Conservation (phyloP, 2,113 vertebrate genomes). For the Corythaeola cristata region DNA sequence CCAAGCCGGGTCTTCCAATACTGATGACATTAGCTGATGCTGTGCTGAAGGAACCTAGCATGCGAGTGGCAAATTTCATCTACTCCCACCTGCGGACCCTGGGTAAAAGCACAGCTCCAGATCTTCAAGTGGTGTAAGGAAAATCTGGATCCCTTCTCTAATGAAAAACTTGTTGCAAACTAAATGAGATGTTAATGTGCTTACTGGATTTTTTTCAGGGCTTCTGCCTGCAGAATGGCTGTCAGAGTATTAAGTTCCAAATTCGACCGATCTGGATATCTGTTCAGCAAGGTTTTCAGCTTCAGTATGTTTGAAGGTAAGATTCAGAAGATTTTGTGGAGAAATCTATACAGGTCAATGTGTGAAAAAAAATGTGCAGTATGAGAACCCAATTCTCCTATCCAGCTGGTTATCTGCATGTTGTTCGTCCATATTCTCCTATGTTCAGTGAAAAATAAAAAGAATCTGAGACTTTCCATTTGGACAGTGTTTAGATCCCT, state of each 20-base stretch:
- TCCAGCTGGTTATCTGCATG: neutral
- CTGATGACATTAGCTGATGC: conserved; percentile 48
- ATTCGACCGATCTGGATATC: conserved; percentile 29
- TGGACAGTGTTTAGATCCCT: neutral
- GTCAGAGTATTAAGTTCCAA: conserved; percentile 35
- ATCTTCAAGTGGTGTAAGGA: conserved; percentile 67
- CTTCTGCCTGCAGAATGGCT: conserved; percentile 66
- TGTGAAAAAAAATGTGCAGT: neutral
- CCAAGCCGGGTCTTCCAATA: conserved; percentile 54
- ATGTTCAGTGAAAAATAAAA: neutral
- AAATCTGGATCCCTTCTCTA: neutral
- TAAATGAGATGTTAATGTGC: neutral
- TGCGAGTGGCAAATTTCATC: conserved; percentile 66
- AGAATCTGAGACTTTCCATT: neutral
- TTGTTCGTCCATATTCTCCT: neutral
- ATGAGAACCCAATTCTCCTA: neutral
- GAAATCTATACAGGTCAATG: neutral
- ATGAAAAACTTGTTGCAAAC: neutral
- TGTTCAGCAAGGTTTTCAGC: conserved; percentile 43
- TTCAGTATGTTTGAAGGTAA: conserved; percentile 62
- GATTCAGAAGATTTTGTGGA: neutral
- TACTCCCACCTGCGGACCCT: conserved; percentile 61
- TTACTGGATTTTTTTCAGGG: conserved; percentile 9
- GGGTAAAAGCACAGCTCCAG: conserved; percentile 51
- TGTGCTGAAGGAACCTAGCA: conserved; percentile 58